Evolutionary conservation across 2,888 invertebrate species (phyloP).

Genomic region (Carpatolechia fugitivella): DNA sequence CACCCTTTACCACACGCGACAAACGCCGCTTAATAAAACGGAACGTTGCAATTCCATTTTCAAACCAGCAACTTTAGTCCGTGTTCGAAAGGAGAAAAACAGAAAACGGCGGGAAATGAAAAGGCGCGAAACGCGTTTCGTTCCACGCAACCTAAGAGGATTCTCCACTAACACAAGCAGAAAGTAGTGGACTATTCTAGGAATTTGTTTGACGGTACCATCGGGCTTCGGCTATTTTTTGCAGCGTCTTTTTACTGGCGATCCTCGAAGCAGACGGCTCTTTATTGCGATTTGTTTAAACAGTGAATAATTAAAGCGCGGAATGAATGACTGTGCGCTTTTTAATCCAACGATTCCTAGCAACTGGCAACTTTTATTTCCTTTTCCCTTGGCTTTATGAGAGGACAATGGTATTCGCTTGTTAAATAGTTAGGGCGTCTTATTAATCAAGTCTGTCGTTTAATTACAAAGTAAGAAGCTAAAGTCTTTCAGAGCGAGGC

Average conservation of each 20-base stretch:
- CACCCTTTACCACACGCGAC: constrained; percentile 37
- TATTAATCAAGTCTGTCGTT: constrained; percentile 67
- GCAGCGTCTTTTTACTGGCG: constrained; percentile 43
- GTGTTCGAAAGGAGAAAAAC: not conserved
- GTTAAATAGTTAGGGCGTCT: constrained; percentile 66
- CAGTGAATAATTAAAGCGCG: constrained; percentile 72
- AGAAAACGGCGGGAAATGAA: not conserved
- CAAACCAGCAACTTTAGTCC: not conserved
- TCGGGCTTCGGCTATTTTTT: constrained; percentile 49
- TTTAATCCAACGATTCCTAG: constrained; percentile 57
- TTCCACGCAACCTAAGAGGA: constrained; percentile 28
- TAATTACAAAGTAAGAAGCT: constrained; percentile 54
- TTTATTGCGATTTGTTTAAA: constrained; percentile 74
- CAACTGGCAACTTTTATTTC: constrained; percentile 38
- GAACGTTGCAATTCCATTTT: constrained; percentile 26
- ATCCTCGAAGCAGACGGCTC: constrained; percentile 45
- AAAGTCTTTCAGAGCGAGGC: constrained; percentile 43
- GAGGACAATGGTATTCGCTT: constrained; percentile 60
- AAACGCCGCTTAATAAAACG: constrained; percentile 20
- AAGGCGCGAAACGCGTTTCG: constrained; percentile 11
- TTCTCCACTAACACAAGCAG: constrained; percentile 43
- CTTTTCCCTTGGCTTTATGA: constrained; percentile 56
- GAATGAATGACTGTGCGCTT: constrained; percentile 66
- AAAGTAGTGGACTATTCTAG: constrained; percentile 48
- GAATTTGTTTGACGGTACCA: constrained; percentile 57